Base-by-base conservation (phyloP, 2,888 invertebrate species). In the Andricus quercusramuli region DNA sequence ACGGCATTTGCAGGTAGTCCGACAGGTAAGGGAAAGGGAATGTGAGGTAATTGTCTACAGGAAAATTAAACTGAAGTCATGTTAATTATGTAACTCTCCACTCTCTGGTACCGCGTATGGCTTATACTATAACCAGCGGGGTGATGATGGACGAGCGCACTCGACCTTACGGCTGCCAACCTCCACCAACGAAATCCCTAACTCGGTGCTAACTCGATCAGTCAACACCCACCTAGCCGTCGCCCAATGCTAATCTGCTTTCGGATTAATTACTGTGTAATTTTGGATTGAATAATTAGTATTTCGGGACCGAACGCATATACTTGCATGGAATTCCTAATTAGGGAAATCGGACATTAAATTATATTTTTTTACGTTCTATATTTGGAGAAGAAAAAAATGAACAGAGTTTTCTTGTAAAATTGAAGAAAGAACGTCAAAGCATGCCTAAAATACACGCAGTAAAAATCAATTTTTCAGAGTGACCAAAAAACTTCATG, bases 41-140 rank as follows among this genome's bases (percentile, higher is more conserved):
- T 62, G 82, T 59, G 79, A 79, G 81, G 82, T 91, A 92, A 92
- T 92, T 90, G 90, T 91, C 90, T 88, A 86, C 86, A 88, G 88
- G 89, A 88, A 90, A 92, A 92, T 92, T 92, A 92, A 92, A 91
- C 90, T 90, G 90, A 90, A 92, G 91, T 91, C 92, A 86, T 88
- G 91, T 92, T 92, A 92, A 92, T 92, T 92, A 91, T 91, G 89
- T 87, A 91, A 91, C 85, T 87, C 84, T 82, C 86, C 86, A 85
- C 86, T 89, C 86, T 86, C 84, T 82, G 87, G 87, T 84, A 77
- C 68, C 82, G 83, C 81, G 84, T 82, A 84, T 83, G 80, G 86
- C 84, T 85, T 78, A 82, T 82, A 86, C 86, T 85, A 84, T 85
- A 87, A 87, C 85, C 84, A 85, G 85, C 86, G 81, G 86, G 85